A percentile compares a stretch with the other conserved stretches of the same genome.
phyloP scores from a whole-genome alignment of 1,140 invertebrate genomes.

The Brevipalpus yothersi region DNA sequence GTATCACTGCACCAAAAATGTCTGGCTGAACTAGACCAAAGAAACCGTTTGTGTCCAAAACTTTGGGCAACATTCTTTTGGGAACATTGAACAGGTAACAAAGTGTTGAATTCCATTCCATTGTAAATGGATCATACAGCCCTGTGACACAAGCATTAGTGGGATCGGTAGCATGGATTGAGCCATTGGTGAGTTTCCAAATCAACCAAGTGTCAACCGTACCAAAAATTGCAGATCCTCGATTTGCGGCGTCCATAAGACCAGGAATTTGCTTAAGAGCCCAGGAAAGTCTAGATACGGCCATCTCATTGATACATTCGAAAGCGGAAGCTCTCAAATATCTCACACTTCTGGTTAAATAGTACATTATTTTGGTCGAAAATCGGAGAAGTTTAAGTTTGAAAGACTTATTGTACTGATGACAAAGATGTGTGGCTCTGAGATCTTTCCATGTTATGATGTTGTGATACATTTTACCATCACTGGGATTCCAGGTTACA shows the following conservation, averaged over 20 bases:
- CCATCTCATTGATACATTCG: slow-evolving; percentile 53
- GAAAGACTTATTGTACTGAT: slow-evolving; percentile 58
- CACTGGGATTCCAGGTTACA: slow-evolving; percentile 56
- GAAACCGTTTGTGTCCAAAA: slow-evolving; percentile 32
- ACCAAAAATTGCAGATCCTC: slow-evolving; percentile 49
- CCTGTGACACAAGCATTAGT: slow-evolving; percentile 72
- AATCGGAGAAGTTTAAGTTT: slow-evolving; percentile 40
- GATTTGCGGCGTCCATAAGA: slow-evolving; percentile 28
- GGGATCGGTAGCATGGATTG: slow-evolving; percentile 52
- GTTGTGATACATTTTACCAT: slow-evolving; percentile 58
- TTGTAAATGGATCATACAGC: slow-evolving; percentile 68
- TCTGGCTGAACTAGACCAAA: slow-evolving; percentile 34
- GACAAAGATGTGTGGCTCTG: slow-evolving; percentile 47
- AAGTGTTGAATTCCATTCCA: slow-evolving; percentile 47
- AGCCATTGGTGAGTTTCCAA: slow-evolving; percentile 41
- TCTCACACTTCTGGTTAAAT: slow-evolving; percentile 44
- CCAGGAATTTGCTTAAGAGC: slow-evolving; percentile 40
- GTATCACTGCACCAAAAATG: slow-evolving; percentile 47
- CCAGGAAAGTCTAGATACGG: slow-evolving; percentile 50
- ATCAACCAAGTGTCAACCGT: slow-evolving; percentile 80
- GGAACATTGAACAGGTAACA: slow-evolving; percentile 44
- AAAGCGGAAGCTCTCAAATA: slow-evolving; percentile 37
- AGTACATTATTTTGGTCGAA: slow-evolving; percentile 38
- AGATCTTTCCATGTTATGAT: slow-evolving; percentile 93
- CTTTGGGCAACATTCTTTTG: slow-evolving; percentile 40